Evolutionary conservation across 2,888 invertebrate genomes (phyloP).

Genomic region (Laspeyria flexula): DNA sequence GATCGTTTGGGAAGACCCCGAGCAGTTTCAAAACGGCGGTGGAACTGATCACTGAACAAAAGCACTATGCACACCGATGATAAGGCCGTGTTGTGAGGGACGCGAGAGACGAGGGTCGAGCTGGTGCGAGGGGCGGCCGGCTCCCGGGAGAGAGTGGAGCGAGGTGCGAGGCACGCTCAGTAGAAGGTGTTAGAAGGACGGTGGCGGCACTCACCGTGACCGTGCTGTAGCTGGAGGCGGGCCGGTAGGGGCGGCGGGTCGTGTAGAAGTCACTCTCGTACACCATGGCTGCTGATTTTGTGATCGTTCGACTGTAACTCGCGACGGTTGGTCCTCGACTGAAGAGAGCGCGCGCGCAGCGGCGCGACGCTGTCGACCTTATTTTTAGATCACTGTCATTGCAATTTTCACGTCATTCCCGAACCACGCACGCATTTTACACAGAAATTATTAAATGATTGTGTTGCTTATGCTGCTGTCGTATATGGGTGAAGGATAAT

Average conservation of each 20-base stretch:
- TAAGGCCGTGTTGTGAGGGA: slow-evolving; percentile 49
- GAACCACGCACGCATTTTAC: slow-evolving; percentile 63
- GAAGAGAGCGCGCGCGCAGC: slow-evolving; percentile 60
- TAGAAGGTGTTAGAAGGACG: slow-evolving; percentile 63
- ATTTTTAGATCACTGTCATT: slow-evolving; percentile 85
- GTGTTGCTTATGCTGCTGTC: slow-evolving; percentile 56
- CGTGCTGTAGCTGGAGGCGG: slow-evolving; percentile 91
- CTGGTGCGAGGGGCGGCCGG: slow-evolving; percentile 82
- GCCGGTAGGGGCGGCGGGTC: slow-evolving; percentile 93
- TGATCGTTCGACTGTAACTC: slow-evolving; percentile 79
- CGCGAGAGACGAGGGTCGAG: slow-evolving; percentile 67
- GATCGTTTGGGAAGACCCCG: slow-evolving; percentile 56
- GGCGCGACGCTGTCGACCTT: slow-evolving; percentile 66
- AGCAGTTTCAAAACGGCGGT: slow-evolving; percentile 17
- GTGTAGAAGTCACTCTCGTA: slow-evolving; percentile 97
- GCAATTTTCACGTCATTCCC: slow-evolving; percentile 81
- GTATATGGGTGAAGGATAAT: slow-evolving; percentile 81
- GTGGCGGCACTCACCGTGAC: slow-evolving; percentile 87
- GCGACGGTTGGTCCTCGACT: slow-evolving; percentile 83
- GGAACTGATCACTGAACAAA: slow-evolving; percentile 42
- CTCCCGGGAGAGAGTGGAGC: slow-evolving; percentile 78
- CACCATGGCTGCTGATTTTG: slow-evolving; percentile 89
- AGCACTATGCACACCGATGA: slow-evolving; percentile 29
- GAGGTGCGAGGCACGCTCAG: slow-evolving; percentile 71
- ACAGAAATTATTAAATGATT: slow-evolving; percentile 63